These are phyloP conservation scores for Limnothrissa miodon DNA, from an alignment of 2,113 vertebrate genomes.

Conservation along the genomic window DNA sequence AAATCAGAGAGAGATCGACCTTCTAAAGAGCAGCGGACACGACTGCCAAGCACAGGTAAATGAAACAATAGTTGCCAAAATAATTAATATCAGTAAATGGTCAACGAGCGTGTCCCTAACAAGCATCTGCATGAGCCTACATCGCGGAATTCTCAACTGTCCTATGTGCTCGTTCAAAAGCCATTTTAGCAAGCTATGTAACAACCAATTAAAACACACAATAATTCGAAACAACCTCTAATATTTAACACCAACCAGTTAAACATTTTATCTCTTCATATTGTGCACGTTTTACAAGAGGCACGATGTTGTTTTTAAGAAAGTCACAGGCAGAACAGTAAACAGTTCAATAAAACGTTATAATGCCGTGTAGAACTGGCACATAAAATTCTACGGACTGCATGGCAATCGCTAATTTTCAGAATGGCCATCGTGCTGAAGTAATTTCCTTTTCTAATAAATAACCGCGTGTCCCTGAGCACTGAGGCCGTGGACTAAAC, in stretches of 20 bases:
- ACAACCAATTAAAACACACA: neutral
- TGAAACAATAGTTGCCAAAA: neutral
- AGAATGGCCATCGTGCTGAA: conserved; percentile 46
- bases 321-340: conserved; percentile 42
- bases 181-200: neutral
- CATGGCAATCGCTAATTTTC: conserved; percentile 46
- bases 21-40: neutral
- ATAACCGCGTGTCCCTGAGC: conserved; percentile 34
- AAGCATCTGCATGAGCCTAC: neutral
- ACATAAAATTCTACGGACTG: conserved; percentile 50
- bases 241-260: conserved; percentile 12
- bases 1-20: neutral
- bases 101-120: neutral
- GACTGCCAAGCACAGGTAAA: neutral
- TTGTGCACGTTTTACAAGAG: conserved; percentile 25
- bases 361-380: conserved; percentile 43
- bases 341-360: conserved; percentile 57
- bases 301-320: conserved; percentile 25
- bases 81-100: neutral
- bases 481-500: neutral
- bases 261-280: conserved; percentile 12
- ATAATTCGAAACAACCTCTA: neutral
- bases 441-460: conserved; percentile 55
- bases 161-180: neutral
- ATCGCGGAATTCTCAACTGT: neutral